Evolutionary conservation across 2,797 vertebrate genomes (phyloP), one percentile per base, ranked within the genome.

Genomic region (Coracias cyanogaster): DNA sequence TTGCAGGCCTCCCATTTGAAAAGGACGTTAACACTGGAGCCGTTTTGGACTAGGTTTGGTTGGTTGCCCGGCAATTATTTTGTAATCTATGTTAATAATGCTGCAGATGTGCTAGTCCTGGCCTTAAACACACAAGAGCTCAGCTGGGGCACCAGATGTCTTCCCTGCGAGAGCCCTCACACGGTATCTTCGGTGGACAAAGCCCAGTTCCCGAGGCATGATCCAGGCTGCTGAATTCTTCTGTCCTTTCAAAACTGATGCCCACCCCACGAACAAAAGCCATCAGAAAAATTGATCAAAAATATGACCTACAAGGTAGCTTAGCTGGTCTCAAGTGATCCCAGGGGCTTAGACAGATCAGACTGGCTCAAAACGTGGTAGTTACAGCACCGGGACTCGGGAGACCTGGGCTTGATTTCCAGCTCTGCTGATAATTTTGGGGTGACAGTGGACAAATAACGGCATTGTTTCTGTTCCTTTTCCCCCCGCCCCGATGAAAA

Each of bases 101-200:
- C 89, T 94, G 84, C 94, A 94, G 86, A 92, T 86, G 67, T 71
- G 52, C 78, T 64, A 1, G 52, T 91, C 79, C 79, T 85, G 76
- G 84, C 91, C 76, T 61, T 26, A 89, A 78, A 78, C 7, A 67
- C 46, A 71, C 6, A 0, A 52, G 61, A 78, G 94, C 87, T 91
- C 82, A 69, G 79, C 89, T 64, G 85, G 51, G 80, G 85, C 69
- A 88, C 95, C 96, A 94, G 90, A 92, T 94, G 90, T 92, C 83
- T 29, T 73, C 86, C 83, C 83, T 62, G 86, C 14, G 2, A 92
- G 77, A 83, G 94, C 89, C 83, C 89, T 80, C 78, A 82, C 89
- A 82, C 18, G 1, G 15, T 1, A 65, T 6, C 83, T 87, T 49
- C 1, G 1, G 67, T 70, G 74, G 92, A 93, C 93, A 96, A 96